Percentiles rank a stretch among this genome's conserved stretches.
phyloP scores from a whole-genome alignment of 1,140 invertebrate species.

The Drusus annulatus region DNA sequence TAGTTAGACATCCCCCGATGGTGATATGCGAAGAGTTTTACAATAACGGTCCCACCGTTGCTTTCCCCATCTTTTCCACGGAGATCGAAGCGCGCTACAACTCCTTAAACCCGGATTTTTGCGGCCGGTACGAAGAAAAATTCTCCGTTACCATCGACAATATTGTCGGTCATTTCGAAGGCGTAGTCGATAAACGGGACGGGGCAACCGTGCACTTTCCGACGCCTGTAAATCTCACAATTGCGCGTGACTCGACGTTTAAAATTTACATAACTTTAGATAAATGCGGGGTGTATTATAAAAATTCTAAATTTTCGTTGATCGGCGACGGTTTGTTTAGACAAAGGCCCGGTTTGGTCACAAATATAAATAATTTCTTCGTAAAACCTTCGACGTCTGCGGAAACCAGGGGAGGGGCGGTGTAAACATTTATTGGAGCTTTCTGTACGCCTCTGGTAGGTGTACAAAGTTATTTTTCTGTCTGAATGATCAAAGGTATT shows the following conservation, averaged over 20 bases:
- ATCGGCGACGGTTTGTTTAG: neutral
- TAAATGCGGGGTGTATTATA: constrained; percentile 14
- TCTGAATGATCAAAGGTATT: neutral
- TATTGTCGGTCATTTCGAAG: constrained; percentile 10
- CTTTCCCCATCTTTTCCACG: constrained; percentile 19
- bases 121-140: constrained; percentile 34
- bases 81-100: constrained; percentile 41
- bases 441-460: neutral
- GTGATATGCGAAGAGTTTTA: constrained; percentile 46
- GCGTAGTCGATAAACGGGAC: neutral
- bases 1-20: constrained; percentile 41
- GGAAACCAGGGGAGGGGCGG: neutral
- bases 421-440: neutral
- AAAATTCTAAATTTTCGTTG: constrained; percentile 23
- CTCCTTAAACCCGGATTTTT: constrained; percentile 13
- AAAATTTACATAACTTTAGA: constrained; percentile 1
- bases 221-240: neutral
- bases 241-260: neutral
- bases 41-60: constrained; percentile 17
- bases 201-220: constrained; percentile 1
- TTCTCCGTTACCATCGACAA: constrained; percentile 16
- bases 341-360: neutral
- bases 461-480: neutral
- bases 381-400: constrained; percentile 18
- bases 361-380: constrained; percentile 26